A percentile compares a stretch with the other conserved stretches of the same genome.
These are phyloP conservation scores for Lasiurus cinereus DNA, from an alignment of 2,113 vertebrate species.

Conservation along the genomic window DNA sequence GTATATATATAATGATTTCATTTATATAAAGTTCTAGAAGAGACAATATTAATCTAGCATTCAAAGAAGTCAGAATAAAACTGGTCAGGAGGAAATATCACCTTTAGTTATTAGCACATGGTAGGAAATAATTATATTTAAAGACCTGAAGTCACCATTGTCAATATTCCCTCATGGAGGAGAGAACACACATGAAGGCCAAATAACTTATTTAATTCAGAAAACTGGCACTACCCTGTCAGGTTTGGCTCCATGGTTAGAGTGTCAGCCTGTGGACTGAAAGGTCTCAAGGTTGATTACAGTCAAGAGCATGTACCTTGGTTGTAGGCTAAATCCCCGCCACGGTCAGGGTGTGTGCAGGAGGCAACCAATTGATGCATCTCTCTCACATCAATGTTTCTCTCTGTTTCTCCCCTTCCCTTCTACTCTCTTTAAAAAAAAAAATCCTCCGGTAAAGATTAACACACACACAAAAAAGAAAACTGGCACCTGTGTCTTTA, in stretches of 20 bases:
- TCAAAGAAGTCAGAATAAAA: slow-evolving; percentile 48
- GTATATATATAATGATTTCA: background rate
- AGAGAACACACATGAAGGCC: background rate
- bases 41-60: background rate
- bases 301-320: no score
- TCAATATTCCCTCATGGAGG: background rate
- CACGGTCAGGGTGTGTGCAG: no score
- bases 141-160: background rate
- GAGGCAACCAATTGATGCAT: no score
- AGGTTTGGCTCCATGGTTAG: no score
- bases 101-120: slow-evolving; percentile 38
- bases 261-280: no score
- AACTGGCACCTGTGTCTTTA: background rate
- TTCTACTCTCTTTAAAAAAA: no score
- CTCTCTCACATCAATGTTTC: no score
- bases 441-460: no score
- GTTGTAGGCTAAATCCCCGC: no score
- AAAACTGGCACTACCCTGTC: background rate
- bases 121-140: slow-evolving; percentile 36
- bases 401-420: no score
- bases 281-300: no score
- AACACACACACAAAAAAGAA: background rate
- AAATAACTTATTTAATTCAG: slow-evolving; percentile 42
- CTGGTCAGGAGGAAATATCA: slow-evolving; percentile 32
- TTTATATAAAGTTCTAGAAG: slow-evolving; percentile 42